Evolutionary conservation across 2,888 invertebrate species (phyloP).

Genomic region (Taenaris catops): DNA sequence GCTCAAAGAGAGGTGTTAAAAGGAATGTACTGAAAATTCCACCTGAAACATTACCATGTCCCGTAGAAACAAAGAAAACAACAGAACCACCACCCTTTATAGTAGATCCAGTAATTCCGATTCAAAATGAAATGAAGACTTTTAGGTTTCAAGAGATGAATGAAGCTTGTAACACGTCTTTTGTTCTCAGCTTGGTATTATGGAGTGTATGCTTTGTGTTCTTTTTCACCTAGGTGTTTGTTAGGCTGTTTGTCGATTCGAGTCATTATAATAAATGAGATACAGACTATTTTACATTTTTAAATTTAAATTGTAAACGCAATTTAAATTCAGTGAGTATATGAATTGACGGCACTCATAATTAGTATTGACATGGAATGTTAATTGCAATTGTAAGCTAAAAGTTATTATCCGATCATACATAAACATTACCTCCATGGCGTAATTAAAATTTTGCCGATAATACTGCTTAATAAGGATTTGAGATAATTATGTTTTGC

Average conservation of each 20-base stretch:
- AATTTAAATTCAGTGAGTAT: conserved; percentile 22
- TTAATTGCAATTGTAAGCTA: conserved; percentile 9
- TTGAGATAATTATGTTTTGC: not conserved
- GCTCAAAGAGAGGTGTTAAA: conserved; percentile 49
- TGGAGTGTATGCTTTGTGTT: conserved; percentile 53
- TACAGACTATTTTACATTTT: conserved; percentile 45
- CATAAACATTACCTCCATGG: not conserved
- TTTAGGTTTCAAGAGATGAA: conserved; percentile 61
- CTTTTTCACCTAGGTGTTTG: conserved; percentile 53
- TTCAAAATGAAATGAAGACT: conserved; percentile 73
- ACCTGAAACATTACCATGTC: conserved; percentile 63
- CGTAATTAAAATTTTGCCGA: conserved; percentile 3
- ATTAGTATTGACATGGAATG: conserved; percentile 9
- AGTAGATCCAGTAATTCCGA: conserved; percentile 61
- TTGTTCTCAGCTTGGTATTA: conserved; percentile 35
- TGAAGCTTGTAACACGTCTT: conserved; percentile 31
- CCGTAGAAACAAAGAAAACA: conserved; percentile 50
- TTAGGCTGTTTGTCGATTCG: conserved; percentile 12
- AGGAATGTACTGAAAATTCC: conserved; percentile 59
- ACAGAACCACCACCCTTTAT: conserved; percentile 54
- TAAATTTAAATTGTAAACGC: conserved; percentile 19
- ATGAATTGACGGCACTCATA: conserved; percentile 9
- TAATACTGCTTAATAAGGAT: not conserved
- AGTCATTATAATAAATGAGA: conserved; percentile 32
- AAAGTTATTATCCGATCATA: conserved; percentile 4